Evolutionary conservation across 2,113 vertebrate genomes (phyloP).

Genomic region (Nanorana parkeri): DNA sequence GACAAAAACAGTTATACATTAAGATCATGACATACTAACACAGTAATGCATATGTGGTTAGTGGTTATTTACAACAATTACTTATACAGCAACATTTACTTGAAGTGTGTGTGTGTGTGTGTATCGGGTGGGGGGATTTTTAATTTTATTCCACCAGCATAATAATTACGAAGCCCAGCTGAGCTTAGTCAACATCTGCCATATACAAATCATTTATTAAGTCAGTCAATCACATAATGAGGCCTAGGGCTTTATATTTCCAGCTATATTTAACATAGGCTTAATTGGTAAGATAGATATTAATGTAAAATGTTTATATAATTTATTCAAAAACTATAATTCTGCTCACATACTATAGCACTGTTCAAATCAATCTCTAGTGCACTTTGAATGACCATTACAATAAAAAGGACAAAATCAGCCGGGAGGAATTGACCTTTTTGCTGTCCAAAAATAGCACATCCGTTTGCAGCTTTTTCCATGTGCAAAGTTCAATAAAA

Average conservation of each 20-base stretch:
- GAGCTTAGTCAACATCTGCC: slow-evolving; percentile 37
- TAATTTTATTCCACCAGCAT: slow-evolving; percentile 27
- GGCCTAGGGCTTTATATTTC: slow-evolving; percentile 16
- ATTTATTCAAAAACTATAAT: slow-evolving; percentile 32
- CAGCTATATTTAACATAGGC: slow-evolving; percentile 21
- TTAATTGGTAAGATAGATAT: slow-evolving; percentile 19
- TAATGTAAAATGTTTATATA: slow-evolving; percentile 16
- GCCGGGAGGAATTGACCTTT: slow-evolving; percentile 25
- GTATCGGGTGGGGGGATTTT: neutral
- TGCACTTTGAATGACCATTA: slow-evolving; percentile 30
- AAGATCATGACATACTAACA: too few relatives aligned
- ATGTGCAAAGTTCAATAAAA: slow-evolving; percentile 10
- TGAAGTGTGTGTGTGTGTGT: too few relatives aligned
- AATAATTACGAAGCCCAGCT: slow-evolving; percentile 38
- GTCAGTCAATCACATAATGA: slow-evolving; percentile 31
- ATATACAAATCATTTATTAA: slow-evolving; percentile 22
- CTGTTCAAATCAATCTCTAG: slow-evolving; percentile 16
- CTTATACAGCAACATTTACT: too few relatives aligned
- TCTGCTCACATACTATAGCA: neutral
- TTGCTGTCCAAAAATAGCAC: slow-evolving; percentile 25
- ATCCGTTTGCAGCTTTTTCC: neutral
- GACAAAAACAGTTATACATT: too few relatives aligned
- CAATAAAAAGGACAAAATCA: slow-evolving; percentile 30
- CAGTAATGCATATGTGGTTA: too few relatives aligned
- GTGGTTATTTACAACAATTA: too few relatives aligned